Evolutionary conservation across 2,888 invertebrate genomes (phyloP), one percentile per base, ranked within the genome.

Genomic region (Apomyelois bistriatella): DNA sequence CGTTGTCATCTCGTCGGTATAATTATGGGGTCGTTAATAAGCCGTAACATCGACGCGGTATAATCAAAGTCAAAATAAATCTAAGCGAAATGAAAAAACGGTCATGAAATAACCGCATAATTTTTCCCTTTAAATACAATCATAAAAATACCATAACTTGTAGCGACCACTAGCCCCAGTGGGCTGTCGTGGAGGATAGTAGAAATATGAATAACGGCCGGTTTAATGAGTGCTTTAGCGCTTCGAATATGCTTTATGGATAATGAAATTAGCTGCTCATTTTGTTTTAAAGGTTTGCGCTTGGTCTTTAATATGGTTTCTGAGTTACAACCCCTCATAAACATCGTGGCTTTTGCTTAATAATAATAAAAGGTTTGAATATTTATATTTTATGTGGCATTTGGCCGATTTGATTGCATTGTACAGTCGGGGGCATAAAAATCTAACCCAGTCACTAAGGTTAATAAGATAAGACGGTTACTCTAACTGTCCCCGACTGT

Each of bases 201-300:
- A 84, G 76, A 70, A 80, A 76, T 76, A 85, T 88, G 85, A 90
- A 79, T 81, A 81, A 90, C 79, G 79, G 70, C 67, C 72, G 62
- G 68, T 82, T 83, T 88, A 90, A 90, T 86, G 87, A 90, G 82
- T 84, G 82, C 87, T 82, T 88, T 88, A 85, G 79, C 88, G 89
- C 85, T 85, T 88, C 78, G 83, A 87, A 90, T 89, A 84, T 86
- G 85, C 85, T 86, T 87, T 89, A 88, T 88, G 89, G 87, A 90
- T 90, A 90, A 90, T 88, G 76, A 88, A 90, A 89, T 90, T 87
- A 87, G 88, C 82, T 81, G 83, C 84, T 87, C 82, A 84, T 87
- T 83, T 79, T 82, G 76, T 84, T 85, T 82, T 84, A 75, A 76
- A 85, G 80, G 82, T 83, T 79, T 78, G 82, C 82, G 79, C 78